Percentiles rank a stretch among this genome's conserved stretches.
phyloP scores from a whole-genome alignment of 2,113 vertebrate genomes.

The Nanorana parkeri region DNA sequence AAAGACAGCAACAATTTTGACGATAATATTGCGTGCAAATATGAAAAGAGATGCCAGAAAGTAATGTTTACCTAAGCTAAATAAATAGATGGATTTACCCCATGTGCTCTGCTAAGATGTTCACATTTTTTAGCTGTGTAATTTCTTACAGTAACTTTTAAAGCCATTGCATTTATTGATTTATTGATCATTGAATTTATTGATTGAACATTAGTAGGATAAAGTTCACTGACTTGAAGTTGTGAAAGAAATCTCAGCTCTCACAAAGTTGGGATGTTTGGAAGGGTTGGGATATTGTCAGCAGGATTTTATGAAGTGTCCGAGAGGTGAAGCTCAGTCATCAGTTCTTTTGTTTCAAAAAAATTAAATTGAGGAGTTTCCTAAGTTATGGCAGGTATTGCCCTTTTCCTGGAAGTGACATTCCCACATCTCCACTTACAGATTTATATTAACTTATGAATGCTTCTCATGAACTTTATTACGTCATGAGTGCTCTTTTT shows the following conservation, averaged over 20 bases:
- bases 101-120: not conserved
- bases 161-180: not conserved
- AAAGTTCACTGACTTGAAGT: not conserved
- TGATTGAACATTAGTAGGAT: not conserved
- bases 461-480: conserved; percentile 22
- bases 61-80: conserved; percentile 25
- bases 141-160: not conserved
- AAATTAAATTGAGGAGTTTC: conserved; percentile 43
- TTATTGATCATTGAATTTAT: too few species aligned
- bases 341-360: conserved; percentile 41
- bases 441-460: conserved; percentile 39
- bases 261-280: conserved; percentile 1
- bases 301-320: conserved; percentile 16
- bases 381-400: conserved; percentile 40
- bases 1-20: conserved; percentile 22
- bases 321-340: conserved; percentile 39
- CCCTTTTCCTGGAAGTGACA: conserved; percentile 51
- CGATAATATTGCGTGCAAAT: conserved; percentile 30
- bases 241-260: not conserved
- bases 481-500: not conserved
- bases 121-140: not conserved
- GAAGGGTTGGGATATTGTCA: conserved; percentile 24
- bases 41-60: not conserved
- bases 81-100: conserved; percentile 10
- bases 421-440: conserved; percentile 25